A percentile compares a stretch with the other conserved stretches of the same genome.
Evolutionary conservation across 2,113 vertebrate genomes (phyloP).

Genomic region (Colinus virginianus): DNA sequence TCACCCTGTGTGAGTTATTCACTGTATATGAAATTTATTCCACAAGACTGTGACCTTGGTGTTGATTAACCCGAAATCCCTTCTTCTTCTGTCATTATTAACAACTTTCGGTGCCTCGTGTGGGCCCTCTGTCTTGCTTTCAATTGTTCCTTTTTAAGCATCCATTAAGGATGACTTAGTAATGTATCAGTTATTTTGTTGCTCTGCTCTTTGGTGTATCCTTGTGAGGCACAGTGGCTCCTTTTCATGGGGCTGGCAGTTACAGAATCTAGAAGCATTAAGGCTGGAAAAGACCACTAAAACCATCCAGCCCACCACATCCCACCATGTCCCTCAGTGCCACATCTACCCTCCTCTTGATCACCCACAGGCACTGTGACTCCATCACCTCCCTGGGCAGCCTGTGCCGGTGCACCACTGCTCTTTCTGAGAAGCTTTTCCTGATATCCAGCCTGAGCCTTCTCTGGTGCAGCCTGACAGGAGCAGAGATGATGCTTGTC

Average conservation of each 20-base stretch:
- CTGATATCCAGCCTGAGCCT: too few relatives aligned
- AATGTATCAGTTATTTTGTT: conserved; percentile 18
- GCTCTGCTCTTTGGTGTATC: not conserved
- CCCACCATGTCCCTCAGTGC: too few relatives aligned
- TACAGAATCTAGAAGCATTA: not conserved
- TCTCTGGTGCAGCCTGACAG: too few relatives aligned
- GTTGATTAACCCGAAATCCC: conserved; percentile 70
- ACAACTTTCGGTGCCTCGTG: conserved; percentile 46
- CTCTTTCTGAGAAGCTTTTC: too few relatives aligned
- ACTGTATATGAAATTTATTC: conserved; percentile 70
- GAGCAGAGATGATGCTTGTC: not conserved
- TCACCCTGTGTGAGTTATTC: conserved; percentile 59
- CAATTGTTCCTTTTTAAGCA: not conserved
- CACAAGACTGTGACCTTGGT: conserved; percentile 61
- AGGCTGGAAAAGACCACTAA: too few relatives aligned
- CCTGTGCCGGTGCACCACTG: too few relatives aligned
- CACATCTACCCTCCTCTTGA: too few relatives aligned
- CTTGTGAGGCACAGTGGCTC: fast-evolving
- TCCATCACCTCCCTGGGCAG: too few relatives aligned
- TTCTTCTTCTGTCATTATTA: conserved; percentile 63
- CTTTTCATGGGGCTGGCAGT: not conserved
- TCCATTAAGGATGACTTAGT: not conserved
- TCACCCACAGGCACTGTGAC: too few relatives aligned
- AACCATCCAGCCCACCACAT: too few relatives aligned
- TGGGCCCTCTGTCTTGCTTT: not conserved